A percentile compares a stretch with the other conserved stretches of the same genome.
These are phyloP conservation scores for Tachina grossa DNA, from an alignment of 2,888 invertebrate species.

Conservation along the genomic window DNA sequence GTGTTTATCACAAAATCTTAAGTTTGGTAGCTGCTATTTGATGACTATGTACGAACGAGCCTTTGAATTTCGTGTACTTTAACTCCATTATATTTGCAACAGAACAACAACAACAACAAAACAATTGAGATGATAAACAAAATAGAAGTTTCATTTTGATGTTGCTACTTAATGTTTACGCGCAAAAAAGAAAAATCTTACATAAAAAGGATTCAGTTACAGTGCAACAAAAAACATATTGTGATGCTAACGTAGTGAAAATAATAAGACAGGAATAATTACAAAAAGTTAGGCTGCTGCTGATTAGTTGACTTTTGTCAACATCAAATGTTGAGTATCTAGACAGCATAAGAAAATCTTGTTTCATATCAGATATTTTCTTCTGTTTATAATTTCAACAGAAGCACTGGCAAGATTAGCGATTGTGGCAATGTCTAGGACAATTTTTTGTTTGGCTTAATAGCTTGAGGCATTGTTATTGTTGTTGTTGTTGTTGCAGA, in stretches of 20 bases:
- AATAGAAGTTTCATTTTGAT: constrained; percentile 51
- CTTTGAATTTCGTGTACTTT: constrained; percentile 19
- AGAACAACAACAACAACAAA: not conserved
- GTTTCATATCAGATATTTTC: constrained; percentile 22
- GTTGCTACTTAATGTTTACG: constrained; percentile 45
- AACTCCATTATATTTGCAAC: constrained; percentile 51
- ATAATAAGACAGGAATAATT: constrained; percentile 19
- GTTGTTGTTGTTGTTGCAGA: not conserved
- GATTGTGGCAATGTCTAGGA: constrained; percentile 65
- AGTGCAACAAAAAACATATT: constrained; percentile 7
- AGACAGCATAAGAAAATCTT: constrained; percentile 56
- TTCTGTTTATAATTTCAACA: constrained; percentile 26
- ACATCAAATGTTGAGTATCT: constrained; percentile 60
- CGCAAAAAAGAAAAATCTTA: not conserved
- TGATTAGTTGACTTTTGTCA: constrained; percentile 69
- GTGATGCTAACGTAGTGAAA: not conserved
- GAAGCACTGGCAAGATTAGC: constrained; percentile 48
- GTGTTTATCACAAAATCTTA: constrained; percentile 58
- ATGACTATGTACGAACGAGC: constrained; percentile 1
- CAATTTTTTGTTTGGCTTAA: constrained; percentile 36
- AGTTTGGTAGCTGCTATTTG: constrained; percentile 20
- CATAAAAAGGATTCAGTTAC: constrained; percentile 50
- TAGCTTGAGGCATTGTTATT: constrained; percentile 52
- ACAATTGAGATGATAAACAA: not conserved
- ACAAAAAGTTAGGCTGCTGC: constrained; percentile 51